Base-by-base conservation (phyloP, 2,113 vertebrate genomes). In the Corythaixoides concolor region DNA sequence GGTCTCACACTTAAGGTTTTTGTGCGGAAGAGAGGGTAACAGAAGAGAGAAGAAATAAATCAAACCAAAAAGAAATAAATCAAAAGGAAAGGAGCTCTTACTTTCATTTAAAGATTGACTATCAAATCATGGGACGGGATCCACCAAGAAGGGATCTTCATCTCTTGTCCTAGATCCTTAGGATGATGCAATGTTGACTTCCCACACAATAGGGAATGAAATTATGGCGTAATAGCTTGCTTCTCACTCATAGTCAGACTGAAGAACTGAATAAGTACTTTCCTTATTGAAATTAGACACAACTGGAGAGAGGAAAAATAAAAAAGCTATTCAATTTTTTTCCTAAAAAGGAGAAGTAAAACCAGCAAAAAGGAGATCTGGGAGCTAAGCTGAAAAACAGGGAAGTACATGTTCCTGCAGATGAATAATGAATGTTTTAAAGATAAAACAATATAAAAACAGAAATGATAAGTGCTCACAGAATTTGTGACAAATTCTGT, bases 281-380 rank as follows among this genome's bases (percentile, higher is more conserved):
- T 89, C 62, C 85, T 73, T 43, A 35, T 19, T 82, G 92, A 89
- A 82, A 91, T 82, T 33, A 85, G 66, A 39, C n/a, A 47, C 49
- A 78, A 78, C 43, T 35, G 26, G 41, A 88, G 69, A 82, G 62
- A 63, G 58, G 85, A 53, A 81, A 92, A 89, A 60, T 49, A 20
- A 78, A 81, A 89, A 93, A 45, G 22, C 53, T 69, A 80, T 62
- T 56, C 58, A 11, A 4, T n/a, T 76, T 83, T 97, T 93, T 80
- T 62, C 82, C 88, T 93, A 73, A 97, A 96, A 96, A 94, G 81
- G 96, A 97, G 89, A 97, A 97, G 92, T 97, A 97, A 97, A 97
- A 84, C 79, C 77, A 92, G 58, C 66, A 59, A 96, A 97, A 97
- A 96, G 72, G 68, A 95, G 75, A 95, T 94, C 89, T 94, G 89